phyloP scores from a whole-genome alignment of 2,888 invertebrate genomes.

The Melinaea marsaeus region DNA sequence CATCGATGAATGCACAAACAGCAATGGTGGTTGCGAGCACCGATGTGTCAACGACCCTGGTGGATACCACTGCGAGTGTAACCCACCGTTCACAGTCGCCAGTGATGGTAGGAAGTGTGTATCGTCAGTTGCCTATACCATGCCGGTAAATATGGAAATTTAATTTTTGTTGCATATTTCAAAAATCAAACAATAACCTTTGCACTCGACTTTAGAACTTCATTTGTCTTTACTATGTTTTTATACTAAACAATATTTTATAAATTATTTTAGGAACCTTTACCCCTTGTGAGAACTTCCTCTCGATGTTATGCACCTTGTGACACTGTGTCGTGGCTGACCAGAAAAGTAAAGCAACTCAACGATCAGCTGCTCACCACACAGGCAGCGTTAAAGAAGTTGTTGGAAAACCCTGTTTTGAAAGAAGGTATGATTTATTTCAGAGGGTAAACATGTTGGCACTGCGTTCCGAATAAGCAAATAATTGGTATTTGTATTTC shows the following conservation, averaged over 20 bases:
- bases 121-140: constrained; percentile 44
- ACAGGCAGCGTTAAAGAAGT: constrained; percentile 67
- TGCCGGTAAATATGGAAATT: constrained; percentile 44
- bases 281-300: constrained; percentile 62
- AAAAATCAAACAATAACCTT: neutral
- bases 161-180: neutral
- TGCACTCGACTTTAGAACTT: too few relatives aligned
- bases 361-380: constrained; percentile 73
- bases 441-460: too few relatives aligned
- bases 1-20: constrained; percentile 74
- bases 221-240: too few relatives aligned
- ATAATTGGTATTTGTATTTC: too few relatives aligned
- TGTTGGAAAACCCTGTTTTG: constrained; percentile 52
- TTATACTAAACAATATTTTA: neutral
- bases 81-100: constrained; percentile 71
- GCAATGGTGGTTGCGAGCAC: constrained; percentile 81
- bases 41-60: constrained; percentile 80
- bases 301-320: constrained; percentile 81
- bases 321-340: constrained; percentile 78
- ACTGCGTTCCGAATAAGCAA: too few relatives aligned
- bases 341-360: constrained; percentile 74
- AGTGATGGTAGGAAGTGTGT: constrained; percentile 79
- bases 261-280: constrained; percentile 49
- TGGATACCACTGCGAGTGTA: constrained; percentile 79
- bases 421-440: constrained; percentile 30